Evolutionary conservation across 2,797 vertebrate genomes (phyloP), one percentile per base, ranked within the genome.

Genomic region (Falco novaeseelandiae): DNA sequence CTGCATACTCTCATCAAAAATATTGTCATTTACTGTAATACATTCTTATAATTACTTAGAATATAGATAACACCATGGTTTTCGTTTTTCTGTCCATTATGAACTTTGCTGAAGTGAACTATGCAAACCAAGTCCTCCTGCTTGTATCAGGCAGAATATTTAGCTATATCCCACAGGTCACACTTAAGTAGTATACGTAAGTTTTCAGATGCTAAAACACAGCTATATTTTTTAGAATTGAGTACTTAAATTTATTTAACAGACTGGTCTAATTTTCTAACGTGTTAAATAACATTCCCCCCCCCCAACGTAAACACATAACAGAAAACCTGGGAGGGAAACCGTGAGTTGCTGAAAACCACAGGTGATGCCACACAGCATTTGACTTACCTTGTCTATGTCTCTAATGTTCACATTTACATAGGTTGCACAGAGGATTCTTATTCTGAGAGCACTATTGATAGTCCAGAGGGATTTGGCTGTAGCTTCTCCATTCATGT

Each of bases 391-490:
- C 99, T 99, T 99, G 96, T 99, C 99, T 97, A 99, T 99, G 97
- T 99, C 99, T 93, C 99, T 98, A 91, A 99, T 99, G 97, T 99
- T 99, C 94, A 99, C 99, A 96, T 99, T 99, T 57, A 99, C 99
- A 65, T 99, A 99, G 76, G 99, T 99, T 89, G 99, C 99, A 95
- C 99, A 99, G 66, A 99, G 99, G 94, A 99, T 99, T 91, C 98
- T 98, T 98, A 99, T 99, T 97, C 99, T 98, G 89, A 99, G 98
- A 5, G 98, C 98, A 52, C 99, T 99, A 48, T 99, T 99, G 95
- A 99, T 99, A 93, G 98, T 98, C 99, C 99, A 99, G 55, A 99
- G 98, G 26, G 99, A 99, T 98, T 99, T 99, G 95, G 98, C 98
- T 63, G 99, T 98, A 63, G 99, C 98, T 96, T 99, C 99, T 52